Evolutionary conservation across 2,797 vertebrate genomes (phyloP).

Genomic region (Manis pentadactyla): DNA sequence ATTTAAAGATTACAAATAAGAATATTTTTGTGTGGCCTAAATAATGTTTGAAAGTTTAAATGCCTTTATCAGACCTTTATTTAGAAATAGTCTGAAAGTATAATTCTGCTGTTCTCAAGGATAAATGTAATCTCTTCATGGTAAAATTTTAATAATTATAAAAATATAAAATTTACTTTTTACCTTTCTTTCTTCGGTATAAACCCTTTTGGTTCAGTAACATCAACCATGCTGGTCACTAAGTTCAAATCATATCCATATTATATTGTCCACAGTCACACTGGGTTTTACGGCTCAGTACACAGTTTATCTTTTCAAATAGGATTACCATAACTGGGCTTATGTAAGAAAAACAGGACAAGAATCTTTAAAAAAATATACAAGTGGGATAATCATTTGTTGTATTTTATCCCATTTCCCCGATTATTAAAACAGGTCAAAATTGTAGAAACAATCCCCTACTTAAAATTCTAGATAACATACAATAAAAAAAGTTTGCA

Average conservation of each 20-base stretch:
- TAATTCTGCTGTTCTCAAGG: conserved; percentile 10
- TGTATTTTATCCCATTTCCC: not conserved
- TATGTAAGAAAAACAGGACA: not conserved
- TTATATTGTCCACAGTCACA: not conserved
- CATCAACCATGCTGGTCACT: not conserved
- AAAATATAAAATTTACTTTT: conserved; percentile 66
- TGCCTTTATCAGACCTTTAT: conserved; percentile 73
- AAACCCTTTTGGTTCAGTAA: conserved; percentile 21
- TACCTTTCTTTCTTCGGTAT: not conserved
- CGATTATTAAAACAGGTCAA: conserved; percentile 53
- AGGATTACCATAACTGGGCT: not conserved
- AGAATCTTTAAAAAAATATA: conserved; percentile 50
- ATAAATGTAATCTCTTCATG: not conserved
- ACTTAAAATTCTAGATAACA: not conserved
- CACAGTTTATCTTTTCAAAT: not conserved
- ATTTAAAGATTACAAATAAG: not conserved
- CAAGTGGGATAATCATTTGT: not conserved
- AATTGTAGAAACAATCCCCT: not conserved
- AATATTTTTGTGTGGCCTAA: conserved; percentile 24
- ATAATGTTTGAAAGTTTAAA: conserved; percentile 9
- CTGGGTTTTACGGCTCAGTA: conserved; percentile 38
- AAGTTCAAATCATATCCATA: fast-evolving
- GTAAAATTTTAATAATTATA: conserved; percentile 61
- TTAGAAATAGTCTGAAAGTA: conserved; percentile 65
- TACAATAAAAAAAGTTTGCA: not conserved